Evolutionary conservation across 2,113 vertebrate genomes (phyloP).

Genomic region (Recurvirostra avosetta): DNA sequence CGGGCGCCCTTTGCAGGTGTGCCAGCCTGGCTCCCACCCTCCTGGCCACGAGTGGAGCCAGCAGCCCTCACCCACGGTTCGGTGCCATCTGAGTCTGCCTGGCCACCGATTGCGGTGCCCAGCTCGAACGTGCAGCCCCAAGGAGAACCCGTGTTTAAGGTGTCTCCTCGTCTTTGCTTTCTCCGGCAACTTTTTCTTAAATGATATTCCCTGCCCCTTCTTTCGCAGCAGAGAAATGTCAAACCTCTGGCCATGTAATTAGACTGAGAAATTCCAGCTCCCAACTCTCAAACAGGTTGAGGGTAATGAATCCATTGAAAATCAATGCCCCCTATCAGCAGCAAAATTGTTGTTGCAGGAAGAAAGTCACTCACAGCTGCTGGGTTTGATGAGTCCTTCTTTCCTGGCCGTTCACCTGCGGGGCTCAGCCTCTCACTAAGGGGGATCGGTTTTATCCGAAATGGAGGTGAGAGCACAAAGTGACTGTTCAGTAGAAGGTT

Average conservation of each 20-base stretch:
- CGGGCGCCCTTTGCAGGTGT: neutral
- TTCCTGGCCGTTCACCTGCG: neutral
- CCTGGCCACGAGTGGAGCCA: accelerated
- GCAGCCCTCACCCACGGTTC: accelerated
- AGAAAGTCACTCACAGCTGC: neutral
- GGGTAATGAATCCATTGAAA: slow-evolving; percentile 18
- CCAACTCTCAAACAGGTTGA: neutral
- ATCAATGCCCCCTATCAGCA: slow-evolving; percentile 32
- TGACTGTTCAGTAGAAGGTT: neutral
- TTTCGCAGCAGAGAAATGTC: neutral
- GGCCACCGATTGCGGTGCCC: neutral
- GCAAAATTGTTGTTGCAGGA: slow-evolving; percentile 14
- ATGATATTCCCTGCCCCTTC: neutral
- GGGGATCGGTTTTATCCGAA: neutral
- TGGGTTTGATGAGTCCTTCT: neutral
- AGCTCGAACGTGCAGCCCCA: neutral
- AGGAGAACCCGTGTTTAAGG: neutral
- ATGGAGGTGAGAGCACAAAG: neutral
- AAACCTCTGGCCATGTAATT: neutral
- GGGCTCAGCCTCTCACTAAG: neutral
- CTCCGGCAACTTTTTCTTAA: neutral
- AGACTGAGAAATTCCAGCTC: slow-evolving; percentile 4
- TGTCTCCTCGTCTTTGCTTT: neutral
- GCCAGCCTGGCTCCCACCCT: neutral
- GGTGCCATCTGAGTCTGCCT: neutral